A percentile compares a stretch with the other conserved stretches of the same genome.
These are phyloP conservation scores for Pseudolaguvia tuberculata DNA, from an alignment of 2,113 vertebrate genomes.

Conservation along the genomic window DNA sequence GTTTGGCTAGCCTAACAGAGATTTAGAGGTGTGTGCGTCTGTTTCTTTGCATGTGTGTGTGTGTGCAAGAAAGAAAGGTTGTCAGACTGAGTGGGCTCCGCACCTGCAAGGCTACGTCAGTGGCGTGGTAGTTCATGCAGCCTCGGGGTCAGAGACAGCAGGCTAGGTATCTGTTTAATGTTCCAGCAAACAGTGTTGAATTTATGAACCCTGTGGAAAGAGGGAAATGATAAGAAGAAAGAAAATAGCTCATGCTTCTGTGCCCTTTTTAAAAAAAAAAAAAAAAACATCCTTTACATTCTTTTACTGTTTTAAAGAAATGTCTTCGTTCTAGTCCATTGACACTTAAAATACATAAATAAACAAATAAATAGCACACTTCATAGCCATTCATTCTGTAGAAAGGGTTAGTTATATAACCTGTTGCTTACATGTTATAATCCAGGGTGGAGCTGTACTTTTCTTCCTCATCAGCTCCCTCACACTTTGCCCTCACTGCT, in stretches of 20 bases:
- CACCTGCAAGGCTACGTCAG: slow-evolving; percentile 60
- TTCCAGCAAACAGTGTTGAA: slow-evolving; percentile 52
- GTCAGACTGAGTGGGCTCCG: slow-evolving; percentile 35
- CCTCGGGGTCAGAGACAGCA: slow-evolving; percentile 53
- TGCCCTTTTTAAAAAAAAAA: slow-evolving; percentile 26
- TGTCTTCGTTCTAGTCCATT: background rate
- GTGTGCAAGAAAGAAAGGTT: slow-evolving; percentile 4
- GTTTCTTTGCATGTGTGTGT: slow-evolving; percentile 17
- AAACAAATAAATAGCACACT: slow-evolving; percentile 9
- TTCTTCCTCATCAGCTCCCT: background rate
- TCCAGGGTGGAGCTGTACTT: slow-evolving; percentile 4
- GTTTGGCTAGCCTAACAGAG: slow-evolving; percentile 15
- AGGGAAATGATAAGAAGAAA: slow-evolving; percentile 45
- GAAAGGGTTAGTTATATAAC: background rate
- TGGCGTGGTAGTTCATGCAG: slow-evolving; percentile 48
- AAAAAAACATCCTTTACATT: slow-evolving; percentile 36
- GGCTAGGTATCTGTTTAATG: slow-evolving; percentile 56
- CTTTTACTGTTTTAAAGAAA: slow-evolving; percentile 17
- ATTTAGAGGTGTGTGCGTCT: slow-evolving; percentile 33
- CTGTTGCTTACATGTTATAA: slow-evolving; percentile 5
- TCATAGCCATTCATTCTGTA: background rate
- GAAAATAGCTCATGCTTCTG: slow-evolving; percentile 46
- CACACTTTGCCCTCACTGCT: slow-evolving; percentile 19
- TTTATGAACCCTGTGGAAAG: slow-evolving; percentile 55
- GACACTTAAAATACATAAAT: slow-evolving; percentile 7